Base-by-base conservation (phyloP, 2,888 invertebrate species). In the Spodoptera picta region DNA sequence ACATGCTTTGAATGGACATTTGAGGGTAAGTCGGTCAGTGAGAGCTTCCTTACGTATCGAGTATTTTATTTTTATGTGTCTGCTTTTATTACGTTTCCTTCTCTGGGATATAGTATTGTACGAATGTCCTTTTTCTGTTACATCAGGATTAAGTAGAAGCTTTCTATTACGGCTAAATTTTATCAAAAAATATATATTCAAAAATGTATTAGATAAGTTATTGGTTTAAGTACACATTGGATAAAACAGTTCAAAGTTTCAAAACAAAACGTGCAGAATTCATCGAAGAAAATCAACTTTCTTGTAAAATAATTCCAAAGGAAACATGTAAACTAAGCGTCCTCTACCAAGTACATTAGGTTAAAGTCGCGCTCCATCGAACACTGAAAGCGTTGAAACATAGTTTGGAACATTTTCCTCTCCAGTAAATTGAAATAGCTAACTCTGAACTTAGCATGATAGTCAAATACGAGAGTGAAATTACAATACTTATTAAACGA, bases 401-500 rank as follows among this genome's bases (percentile, higher is more conserved):
- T 47, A 57, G 31, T 69, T 61, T 60, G 19, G 48, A 55, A 67
- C 50, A 60, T 55, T 70, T 61, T 44, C 42, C 58, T 55, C 60
- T 56, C 11, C 23, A 49, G 19, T 55, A 27, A 55, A 60, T 31
- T 66, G 49, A 12, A 66, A 63, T 59, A 61, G 57, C 53, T 63
- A 59, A 58, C 53, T 59, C 51, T 31, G 14, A 63, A 64, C 62
- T 58, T 55, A 68, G 62, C 49, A 56, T 31, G 49, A 71, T 36
- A 74, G 54, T 60, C 60, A 60, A 72, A 68, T 58, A 65, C 54
- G 27, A 60, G 49, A 58, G 52, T 55, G 51, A 63, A 60, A 74
- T 68, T 71, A 72, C 62, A 66, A 71, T 61, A 74, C 45, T 72
- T 74, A 64, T 60, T 62, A 70, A 69, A 67, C 51, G 64, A 62